Evolutionary conservation across 2,888 invertebrate species (phyloP).

Genomic region (Synanthedon myopaeformis): DNA sequence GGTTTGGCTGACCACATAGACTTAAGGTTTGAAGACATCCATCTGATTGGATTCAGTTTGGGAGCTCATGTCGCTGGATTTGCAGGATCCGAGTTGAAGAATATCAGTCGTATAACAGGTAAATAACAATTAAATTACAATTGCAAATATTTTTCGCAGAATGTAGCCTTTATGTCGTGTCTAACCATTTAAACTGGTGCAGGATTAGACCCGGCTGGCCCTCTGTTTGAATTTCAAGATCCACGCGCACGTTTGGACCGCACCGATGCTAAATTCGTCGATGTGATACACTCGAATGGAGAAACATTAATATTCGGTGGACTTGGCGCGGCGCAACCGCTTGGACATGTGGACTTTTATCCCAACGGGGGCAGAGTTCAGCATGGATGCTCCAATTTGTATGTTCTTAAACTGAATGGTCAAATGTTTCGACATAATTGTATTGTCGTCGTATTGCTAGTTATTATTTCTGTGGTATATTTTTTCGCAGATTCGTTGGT

Average conservation of each 20-base stretch:
- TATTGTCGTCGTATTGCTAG: too few species aligned
- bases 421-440: too few species aligned
- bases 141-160: too few species aligned
- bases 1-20: conserved; percentile 76
- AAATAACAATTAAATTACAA: conserved; percentile 5
- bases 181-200: conserved; percentile 3
- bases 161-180: too few species aligned
- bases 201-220: conserved; percentile 92
- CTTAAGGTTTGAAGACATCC: conserved; percentile 79
- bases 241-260: conserved; percentile 86
- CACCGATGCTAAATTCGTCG: conserved; percentile 88
- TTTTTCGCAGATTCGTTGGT: conserved; percentile 76
- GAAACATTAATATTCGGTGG: conserved; percentile 93
- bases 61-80: conserved; percentile 95
- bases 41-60: conserved; percentile 90
- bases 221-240: conserved; percentile 91
- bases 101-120: conserved; percentile 88
- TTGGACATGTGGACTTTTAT: conserved; percentile 93
- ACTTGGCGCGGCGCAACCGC: conserved; percentile 88
- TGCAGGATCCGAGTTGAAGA: conserved; percentile 84
- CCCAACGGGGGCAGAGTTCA: conserved; percentile 94
- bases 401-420: conserved; percentile 13
- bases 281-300: conserved; percentile 94
- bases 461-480: not conserved
- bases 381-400: conserved; percentile 89